Base-by-base conservation (phyloP, 2,797 vertebrate genomes). In the Pangasius macronema region DNA sequence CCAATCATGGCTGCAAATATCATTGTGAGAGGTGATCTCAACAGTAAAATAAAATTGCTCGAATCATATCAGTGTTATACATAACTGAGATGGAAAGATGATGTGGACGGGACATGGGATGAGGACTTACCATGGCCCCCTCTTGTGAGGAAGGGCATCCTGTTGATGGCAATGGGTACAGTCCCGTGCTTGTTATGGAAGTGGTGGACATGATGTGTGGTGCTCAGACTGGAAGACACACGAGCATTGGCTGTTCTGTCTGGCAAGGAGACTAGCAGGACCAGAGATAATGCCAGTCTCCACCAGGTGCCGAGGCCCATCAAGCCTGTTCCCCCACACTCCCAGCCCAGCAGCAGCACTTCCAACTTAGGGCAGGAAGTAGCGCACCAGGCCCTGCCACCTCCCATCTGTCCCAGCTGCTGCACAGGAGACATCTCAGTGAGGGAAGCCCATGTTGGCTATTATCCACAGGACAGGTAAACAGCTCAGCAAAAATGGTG, bases 121-220 rank as follows among this genome's bases (percentile, higher is more conserved):
- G 24, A 84, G 55, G 13, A 94, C 97, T 98, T 96, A 98, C 97
- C 97, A 93, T 98, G 97, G 90, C 97, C 97, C 89, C 97, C 97
- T 93, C 97, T 96, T 87, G 97, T 98, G 92, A 98, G 97, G 93
- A 98, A 98, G 93, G 97, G 97, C 96, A 97, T 97, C 95, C 97
- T 96, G 97, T 98, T 98, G 96, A 98, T 98, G 93, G 97, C 97
- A 91, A 98, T 97, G 79, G 97, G 97, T 93, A 97, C 97, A 0
- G 97, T 97, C 92, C 97, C 97, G 90, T 98, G 97, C 93, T 97
- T 98, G 94, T 96, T 98, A 95, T 98, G 97, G 95, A 99, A 98
- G 95, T 98, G 97, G 95, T 98, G 97, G 93, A 98, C 97, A 91
- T 99, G 97, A 94, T 98, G 97, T 22, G 97, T 98, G 91, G 97